Evolutionary conservation across 2,113 vertebrate genomes (phyloP), one percentile per base, ranked within the genome.

Genomic region (Jaculus jaculus): DNA sequence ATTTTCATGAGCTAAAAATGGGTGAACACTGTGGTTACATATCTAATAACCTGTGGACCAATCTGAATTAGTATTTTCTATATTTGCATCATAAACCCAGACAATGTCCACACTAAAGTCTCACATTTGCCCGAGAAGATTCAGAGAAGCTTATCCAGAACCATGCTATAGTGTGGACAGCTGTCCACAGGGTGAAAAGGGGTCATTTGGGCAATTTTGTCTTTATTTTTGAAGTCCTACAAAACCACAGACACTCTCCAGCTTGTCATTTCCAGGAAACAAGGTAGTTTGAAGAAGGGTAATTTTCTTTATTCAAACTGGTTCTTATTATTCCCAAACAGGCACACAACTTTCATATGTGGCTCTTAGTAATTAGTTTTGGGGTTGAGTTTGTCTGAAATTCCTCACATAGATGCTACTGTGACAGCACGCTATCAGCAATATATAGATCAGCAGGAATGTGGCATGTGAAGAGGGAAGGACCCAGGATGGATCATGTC

Each of bases 391-490:
- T 34, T 60, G 58, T 34, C 5, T 92, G 65, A 61, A 10, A 79
- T 60, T 85, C 68, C 65, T 63, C 92, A 24, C 77, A 80, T 61
- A 74, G 85, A 80, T 90, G 63, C 12, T 54, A 23, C 92, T 30
- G 88, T 79, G 86, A 63, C 24, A 78, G 94, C n/a, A 79, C 51
- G 60, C 66, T 39, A 60, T 60, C 58, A 72, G 51, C 42, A 63
- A 34, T n/a, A 71, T 34, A 61, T 37, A 94, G 90, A 90, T 95
- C 93, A 93, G 32, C 75, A 34, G 51, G 83, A 65, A 87, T 65
- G 72, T 15, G 84, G 65, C 51, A 82, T 58, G n/a, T 85, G 6
- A 30, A 75, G 81, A 90, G 93, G 71, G 89, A 32, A n/a, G 58
- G 77, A 39, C 34, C 60, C 78, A 10, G 79, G 60, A 60, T 34